These are phyloP conservation scores for Seriola quinqueradiata DNA, from an alignment of 2,113 vertebrate genomes.

Conservation along the genomic window DNA sequence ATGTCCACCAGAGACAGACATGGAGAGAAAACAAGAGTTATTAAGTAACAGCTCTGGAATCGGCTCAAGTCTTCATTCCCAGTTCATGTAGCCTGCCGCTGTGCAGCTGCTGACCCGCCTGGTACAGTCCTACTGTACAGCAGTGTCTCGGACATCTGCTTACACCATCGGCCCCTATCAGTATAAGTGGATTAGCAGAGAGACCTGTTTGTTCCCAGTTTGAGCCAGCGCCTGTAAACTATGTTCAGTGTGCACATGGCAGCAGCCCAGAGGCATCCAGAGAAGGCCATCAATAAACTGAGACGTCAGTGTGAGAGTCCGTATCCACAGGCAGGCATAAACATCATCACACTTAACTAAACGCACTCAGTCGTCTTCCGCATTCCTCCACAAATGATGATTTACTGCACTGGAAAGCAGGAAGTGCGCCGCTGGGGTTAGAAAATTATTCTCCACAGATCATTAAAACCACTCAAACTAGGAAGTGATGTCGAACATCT, in stretches of 20 bases:
- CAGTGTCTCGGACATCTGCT: constrained; percentile 70
- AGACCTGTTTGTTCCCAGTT: constrained; percentile 55
- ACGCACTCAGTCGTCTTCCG: not conserved
- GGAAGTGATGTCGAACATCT: constrained; percentile 38
- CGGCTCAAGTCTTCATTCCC: constrained; percentile 46
- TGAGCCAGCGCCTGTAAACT: constrained; percentile 42
- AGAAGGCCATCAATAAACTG: constrained; percentile 38
- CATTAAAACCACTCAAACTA: constrained; percentile 34
- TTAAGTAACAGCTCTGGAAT: constrained; percentile 61
- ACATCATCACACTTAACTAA: constrained; percentile 39
- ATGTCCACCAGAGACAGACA: constrained; percentile 17
- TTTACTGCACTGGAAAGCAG: constrained; percentile 39
- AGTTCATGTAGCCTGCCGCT: constrained; percentile 44
- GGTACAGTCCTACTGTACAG: constrained; percentile 66
- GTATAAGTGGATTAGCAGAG: constrained; percentile 70
- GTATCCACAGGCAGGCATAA: constrained; percentile 39
- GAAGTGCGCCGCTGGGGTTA: constrained; percentile 10
- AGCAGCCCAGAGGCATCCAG: constrained; percentile 37
- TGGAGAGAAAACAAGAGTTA: constrained; percentile 51
- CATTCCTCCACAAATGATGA: constrained; percentile 59
- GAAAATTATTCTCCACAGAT: constrained; percentile 37
- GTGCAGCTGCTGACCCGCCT: constrained; percentile 53
- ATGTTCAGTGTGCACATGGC: constrained; percentile 27
- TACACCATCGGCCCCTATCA: constrained; percentile 51
- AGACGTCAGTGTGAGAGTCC: constrained; percentile 7